Percentiles rank a stretch among this genome's conserved stretches.
Conservation (phyloP, 37 sponge, comb jelly and placozoan species). For the Geodia barretti region DNA sequence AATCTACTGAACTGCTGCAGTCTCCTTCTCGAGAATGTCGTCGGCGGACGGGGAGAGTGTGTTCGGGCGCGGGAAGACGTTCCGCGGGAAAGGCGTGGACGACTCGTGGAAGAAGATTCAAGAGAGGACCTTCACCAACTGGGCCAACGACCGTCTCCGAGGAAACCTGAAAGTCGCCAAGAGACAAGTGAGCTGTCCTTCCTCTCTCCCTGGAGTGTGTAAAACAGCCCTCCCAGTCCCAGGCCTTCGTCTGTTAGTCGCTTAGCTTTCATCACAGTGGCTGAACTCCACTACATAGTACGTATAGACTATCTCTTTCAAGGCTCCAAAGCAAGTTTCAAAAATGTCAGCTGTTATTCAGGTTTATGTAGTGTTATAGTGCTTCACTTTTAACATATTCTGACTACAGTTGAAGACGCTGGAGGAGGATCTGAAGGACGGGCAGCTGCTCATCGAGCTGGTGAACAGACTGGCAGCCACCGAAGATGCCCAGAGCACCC, state of each 20-base stretch:
- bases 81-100: not conserved
- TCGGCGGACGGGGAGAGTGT: not conserved
- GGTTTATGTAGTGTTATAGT: too few relatives aligned
- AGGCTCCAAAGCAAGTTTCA: too few relatives aligned
- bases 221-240: too few relatives aligned
- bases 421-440: constrained; percentile 83
- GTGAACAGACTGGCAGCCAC: constrained; percentile 80
- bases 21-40: not conserved
- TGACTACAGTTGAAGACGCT: constrained; percentile 62
- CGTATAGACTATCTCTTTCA: too few relatives aligned
- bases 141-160: constrained; percentile 89
- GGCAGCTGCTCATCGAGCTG: constrained; percentile 79
- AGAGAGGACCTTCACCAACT: constrained; percentile 87
- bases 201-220: constrained; percentile 11
- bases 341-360: too few relatives aligned
- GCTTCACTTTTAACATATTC: not conserved
- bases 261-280: too few relatives aligned
- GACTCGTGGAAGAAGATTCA: constrained; percentile 83
- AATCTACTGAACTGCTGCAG: not conserved
- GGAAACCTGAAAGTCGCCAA: constrained; percentile 78
- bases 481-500: too few relatives aligned
- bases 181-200: constrained; percentile 28
- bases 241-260: too few relatives aligned
- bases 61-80: not conserved
- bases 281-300: too few relatives aligned